Conservation (phyloP, 2,113 vertebrate genomes). For the Sander vitreus region DNA sequence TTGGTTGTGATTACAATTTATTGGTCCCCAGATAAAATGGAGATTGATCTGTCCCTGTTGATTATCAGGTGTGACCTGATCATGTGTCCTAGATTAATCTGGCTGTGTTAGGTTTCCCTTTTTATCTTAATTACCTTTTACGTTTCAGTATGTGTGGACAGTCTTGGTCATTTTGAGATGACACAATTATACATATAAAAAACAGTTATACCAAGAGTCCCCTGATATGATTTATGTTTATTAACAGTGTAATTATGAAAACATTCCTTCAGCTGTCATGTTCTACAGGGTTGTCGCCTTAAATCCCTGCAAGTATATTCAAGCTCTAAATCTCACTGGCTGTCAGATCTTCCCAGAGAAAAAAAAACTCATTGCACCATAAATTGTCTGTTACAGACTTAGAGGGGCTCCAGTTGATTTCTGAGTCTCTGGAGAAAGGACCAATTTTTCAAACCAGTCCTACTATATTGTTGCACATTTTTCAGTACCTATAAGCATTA, state of each 20-base stretch:
- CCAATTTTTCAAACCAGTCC: conserved; percentile 62
- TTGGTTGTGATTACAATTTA: conserved; percentile 76
- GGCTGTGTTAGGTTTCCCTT: conserved; percentile 9
- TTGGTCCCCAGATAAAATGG: conserved; percentile 50
- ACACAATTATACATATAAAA: not conserved
- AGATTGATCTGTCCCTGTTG: conserved; percentile 19
- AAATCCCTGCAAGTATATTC: conserved; percentile 70
- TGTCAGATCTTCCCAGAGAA: conserved; percentile 64
- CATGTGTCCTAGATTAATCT: conserved; percentile 18
- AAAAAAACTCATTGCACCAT: conserved; percentile 65
- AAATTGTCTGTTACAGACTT: conserved; percentile 65
- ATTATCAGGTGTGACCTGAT: conserved; percentile 53
- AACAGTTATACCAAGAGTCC: not conserved
- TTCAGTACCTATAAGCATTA: conserved; percentile 46
- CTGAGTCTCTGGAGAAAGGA: conserved; percentile 62
- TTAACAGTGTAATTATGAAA: conserved; percentile 59
- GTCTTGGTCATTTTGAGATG: conserved; percentile 12
- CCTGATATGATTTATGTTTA: conserved; percentile 55
- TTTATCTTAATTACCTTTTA: conserved; percentile 56
- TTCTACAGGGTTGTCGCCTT: conserved; percentile 64
- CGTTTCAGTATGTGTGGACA: conserved; percentile 20
- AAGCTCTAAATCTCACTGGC: conserved; percentile 63
- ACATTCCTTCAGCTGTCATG: conserved; percentile 65
- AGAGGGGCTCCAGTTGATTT: conserved; percentile 56
- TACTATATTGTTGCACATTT: conserved; percentile 55